phyloP scores from a whole-genome alignment of 2,888 invertebrate genomes.

The Iselma pallidipennis region DNA sequence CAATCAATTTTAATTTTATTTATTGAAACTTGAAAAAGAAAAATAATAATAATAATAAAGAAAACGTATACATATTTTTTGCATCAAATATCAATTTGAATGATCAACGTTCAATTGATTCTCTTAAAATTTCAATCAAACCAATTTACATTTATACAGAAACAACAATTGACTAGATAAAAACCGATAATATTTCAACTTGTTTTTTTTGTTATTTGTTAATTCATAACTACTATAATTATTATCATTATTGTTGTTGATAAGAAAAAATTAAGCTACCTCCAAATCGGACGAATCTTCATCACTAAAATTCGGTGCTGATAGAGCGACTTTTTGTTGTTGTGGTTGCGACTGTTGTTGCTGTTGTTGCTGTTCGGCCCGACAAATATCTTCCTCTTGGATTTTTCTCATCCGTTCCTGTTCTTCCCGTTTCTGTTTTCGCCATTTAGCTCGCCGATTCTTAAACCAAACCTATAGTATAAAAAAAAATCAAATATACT shows the following conservation, averaged over 20 bases:
- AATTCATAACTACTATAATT: background rate
- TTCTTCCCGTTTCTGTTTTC: constrained; percentile 91
- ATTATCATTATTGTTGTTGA: too few relatives aligned
- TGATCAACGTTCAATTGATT: too few relatives aligned
- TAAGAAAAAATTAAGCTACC: constrained; percentile 74
- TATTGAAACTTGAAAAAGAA: background rate
- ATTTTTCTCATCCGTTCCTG: constrained; percentile 80
- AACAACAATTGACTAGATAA: constrained; percentile 40
- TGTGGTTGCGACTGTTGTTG: constrained; percentile 28
- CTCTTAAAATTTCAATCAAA: background rate
- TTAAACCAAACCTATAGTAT: constrained; percentile 89
- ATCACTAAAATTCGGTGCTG: constrained; percentile 61
- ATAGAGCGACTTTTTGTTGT: constrained; percentile 33
- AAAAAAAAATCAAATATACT: background rate
- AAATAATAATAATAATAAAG: background rate
- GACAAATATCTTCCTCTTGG: constrained; percentile 71
- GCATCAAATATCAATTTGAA: too few relatives aligned
- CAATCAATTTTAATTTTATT: background rate
- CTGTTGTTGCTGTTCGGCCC: constrained; percentile 24
- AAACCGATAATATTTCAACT: constrained; percentile 6
- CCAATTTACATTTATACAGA: constrained; percentile 33
- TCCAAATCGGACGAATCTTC: constrained; percentile 82
- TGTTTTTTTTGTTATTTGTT: background rate
- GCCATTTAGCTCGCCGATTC: constrained; percentile 94
- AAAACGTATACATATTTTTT: background rate